phyloP scores from a whole-genome alignment of 2,797 vertebrate species.

The Rhincodon typus region DNA sequence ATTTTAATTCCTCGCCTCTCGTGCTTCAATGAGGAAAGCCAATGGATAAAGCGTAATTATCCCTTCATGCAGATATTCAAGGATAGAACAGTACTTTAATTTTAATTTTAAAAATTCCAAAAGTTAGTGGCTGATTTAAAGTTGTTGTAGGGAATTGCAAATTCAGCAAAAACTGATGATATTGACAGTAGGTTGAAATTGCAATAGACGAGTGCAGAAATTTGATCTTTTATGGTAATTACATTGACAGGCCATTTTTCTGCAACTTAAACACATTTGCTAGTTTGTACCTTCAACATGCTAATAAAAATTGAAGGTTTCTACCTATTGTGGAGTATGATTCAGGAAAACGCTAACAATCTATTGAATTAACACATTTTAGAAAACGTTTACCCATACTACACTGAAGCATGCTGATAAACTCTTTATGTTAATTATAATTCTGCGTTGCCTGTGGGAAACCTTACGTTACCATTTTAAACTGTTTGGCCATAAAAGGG shows the following conservation, averaged over 20 bases:
- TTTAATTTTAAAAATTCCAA: no score
- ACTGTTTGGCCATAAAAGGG: not conserved
- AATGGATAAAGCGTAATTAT: not conserved
- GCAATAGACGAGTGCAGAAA: not conserved
- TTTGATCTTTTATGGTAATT: conserved; percentile 8
- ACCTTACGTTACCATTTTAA: not conserved
- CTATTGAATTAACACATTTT: not conserved
- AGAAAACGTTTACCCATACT: not conserved
- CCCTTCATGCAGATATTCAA: not conserved
- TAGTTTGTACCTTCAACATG: not conserved
- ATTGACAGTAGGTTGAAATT: not conserved
- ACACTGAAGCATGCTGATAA: not conserved
- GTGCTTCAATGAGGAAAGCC: not conserved
- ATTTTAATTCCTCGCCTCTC: not conserved
- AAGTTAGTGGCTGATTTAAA: not conserved
- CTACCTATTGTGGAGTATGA: not conserved
- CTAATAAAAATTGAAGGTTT: not conserved
- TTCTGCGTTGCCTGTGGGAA: not conserved
- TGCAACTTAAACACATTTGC: conserved; percentile 8
- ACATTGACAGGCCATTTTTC: not conserved
- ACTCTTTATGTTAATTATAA: not conserved
- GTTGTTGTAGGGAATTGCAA: no score
- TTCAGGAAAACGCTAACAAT: not conserved
- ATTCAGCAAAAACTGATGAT: no score
- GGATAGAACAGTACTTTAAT: not conserved